A percentile compares a stretch with the other conserved stretches of the same genome.
phyloP scores from a whole-genome alignment of 1,140 invertebrate species.

The Mactra quadrangularis region DNA sequence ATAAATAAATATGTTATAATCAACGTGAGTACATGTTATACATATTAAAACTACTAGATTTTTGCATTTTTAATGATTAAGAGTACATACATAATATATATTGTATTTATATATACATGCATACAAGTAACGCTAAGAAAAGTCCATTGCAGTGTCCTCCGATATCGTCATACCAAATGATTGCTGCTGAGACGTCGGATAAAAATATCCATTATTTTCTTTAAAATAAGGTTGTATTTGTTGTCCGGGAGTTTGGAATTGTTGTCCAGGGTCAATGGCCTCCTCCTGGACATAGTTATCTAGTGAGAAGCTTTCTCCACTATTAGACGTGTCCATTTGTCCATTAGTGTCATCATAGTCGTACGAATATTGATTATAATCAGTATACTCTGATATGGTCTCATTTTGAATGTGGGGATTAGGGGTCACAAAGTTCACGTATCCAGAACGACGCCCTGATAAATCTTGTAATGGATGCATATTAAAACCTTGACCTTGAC shows the following conservation, averaged over 20 bases:
- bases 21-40: too few relatives aligned
- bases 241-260: not conserved
- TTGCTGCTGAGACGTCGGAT: not conserved
- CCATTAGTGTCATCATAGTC: constrained; percentile 25
- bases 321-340: constrained; percentile 21
- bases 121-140: constrained; percentile 31
- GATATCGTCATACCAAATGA: constrained; percentile 16
- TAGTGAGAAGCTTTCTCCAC: constrained; percentile 17
- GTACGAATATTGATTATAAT: constrained; percentile 29
- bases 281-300: constrained; percentile 29
- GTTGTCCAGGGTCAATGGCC: not conserved
- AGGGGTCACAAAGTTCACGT: constrained; percentile 26
- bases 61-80: too few relatives aligned
- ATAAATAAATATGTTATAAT: too few relatives aligned
- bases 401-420: constrained; percentile 34
- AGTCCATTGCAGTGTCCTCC: constrained; percentile 41
- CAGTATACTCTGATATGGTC: constrained; percentile 21
- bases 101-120: too few relatives aligned
- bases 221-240: constrained; percentile 4
- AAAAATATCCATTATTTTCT: constrained; percentile 29
- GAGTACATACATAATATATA: too few relatives aligned
- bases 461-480: constrained; percentile 7
- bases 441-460: constrained; percentile 29
- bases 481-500: constrained; percentile 1
- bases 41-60: too few relatives aligned